Evolutionary conservation across 2,797 vertebrate species (phyloP).

Genomic region (Hoplostethus mediterraneus): DNA sequence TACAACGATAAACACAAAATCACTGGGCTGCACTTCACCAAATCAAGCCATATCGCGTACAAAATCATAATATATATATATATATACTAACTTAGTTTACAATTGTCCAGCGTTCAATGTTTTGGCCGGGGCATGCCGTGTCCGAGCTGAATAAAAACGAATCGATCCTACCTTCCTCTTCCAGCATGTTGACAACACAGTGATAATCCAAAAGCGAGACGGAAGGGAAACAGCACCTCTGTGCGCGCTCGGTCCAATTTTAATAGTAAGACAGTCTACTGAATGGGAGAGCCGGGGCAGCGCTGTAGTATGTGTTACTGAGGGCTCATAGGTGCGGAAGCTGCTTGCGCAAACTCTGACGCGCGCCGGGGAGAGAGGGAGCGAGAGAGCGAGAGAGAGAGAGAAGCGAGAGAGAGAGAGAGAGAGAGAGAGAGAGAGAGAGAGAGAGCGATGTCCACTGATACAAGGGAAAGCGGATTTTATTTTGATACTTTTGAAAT

Average conservation of each 20-base stretch:
- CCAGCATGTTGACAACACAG: constrained; percentile 92
- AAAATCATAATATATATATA: neutral
- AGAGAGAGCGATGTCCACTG: neutral
- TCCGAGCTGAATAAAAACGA: neutral
- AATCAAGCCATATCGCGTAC: neutral
- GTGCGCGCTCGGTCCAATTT: constrained; percentile 52
- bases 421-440: neutral
- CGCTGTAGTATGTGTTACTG: constrained; percentile 80
- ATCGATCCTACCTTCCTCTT: constrained; percentile 93
- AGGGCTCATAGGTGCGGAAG: constrained; percentile 87
- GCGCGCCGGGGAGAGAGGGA: constrained; percentile 78
- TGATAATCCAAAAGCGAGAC: constrained; percentile 74
- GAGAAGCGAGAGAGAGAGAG: constrained; percentile 28
- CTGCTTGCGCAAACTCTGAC: constrained; percentile 93
- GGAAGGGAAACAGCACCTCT: constrained; percentile 52
- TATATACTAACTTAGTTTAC: neutral
- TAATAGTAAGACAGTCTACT: constrained; percentile 71
- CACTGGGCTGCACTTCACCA: neutral
- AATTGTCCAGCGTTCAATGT: no score
- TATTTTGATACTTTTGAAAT: no score
- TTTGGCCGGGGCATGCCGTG: neutral
- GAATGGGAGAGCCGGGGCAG: constrained; percentile 85
- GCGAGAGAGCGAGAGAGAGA: constrained; percentile 45
- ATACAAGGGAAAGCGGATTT: no score
- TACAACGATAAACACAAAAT: constrained; percentile 49